A percentile compares a stretch with the other conserved stretches of the same genome.
Conservation (phyloP, 2,888 invertebrate species). For the Conchocele bisecta region DNA sequence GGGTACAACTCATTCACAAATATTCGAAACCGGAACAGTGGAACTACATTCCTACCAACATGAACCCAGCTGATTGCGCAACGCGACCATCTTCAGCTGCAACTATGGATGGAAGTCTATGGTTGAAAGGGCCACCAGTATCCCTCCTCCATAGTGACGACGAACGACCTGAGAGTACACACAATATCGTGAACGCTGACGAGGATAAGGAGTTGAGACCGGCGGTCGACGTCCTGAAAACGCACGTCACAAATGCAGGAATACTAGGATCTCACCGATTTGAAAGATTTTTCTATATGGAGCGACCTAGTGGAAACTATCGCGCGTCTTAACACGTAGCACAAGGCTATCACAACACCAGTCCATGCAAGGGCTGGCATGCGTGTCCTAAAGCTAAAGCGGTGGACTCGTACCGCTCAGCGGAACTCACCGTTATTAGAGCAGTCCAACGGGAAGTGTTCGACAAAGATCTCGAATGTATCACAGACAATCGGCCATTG, state of each 20-base stretch:
- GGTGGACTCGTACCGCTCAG: too few relatives aligned
- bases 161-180: too few relatives aligned
- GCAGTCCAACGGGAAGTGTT: too few relatives aligned
- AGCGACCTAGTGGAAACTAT: not conserved
- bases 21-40: conserved; percentile 31
- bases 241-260: too few relatives aligned
- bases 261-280: conserved; percentile 10
- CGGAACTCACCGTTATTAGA: too few relatives aligned
- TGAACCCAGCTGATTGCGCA: conserved; percentile 40
- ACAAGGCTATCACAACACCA: too few relatives aligned
- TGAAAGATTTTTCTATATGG: conserved; percentile 21
- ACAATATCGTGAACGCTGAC: not conserved
- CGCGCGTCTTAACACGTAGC: too few relatives aligned
- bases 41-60: conserved; percentile 26
- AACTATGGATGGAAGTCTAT: conserved; percentile 8
- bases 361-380: too few relatives aligned
- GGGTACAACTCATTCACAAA: conserved; percentile 23
- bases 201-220: not conserved
- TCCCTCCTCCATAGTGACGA: not conserved
- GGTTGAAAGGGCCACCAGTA: conserved; percentile 19
- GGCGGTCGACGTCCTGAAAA: not conserved
- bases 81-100: conserved; percentile 20
- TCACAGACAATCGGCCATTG: too few relatives aligned
- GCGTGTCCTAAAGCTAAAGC: too few relatives aligned
- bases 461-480: too few relatives aligned